Conservation (phyloP, 2,113 vertebrate species). For the Cavia porcellus region DNA sequence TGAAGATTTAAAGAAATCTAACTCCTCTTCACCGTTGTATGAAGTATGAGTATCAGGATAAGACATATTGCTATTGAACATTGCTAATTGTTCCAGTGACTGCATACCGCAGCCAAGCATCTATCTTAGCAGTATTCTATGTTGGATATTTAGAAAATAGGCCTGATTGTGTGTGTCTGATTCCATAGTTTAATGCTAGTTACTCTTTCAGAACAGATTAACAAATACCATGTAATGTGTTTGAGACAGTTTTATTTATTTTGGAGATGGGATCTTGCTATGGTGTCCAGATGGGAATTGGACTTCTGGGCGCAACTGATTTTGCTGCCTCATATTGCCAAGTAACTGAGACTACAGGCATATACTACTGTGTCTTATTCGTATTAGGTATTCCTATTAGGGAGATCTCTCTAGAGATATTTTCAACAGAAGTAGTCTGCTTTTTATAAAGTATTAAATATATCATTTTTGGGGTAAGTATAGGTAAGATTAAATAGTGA, state of each 20-base stretch:
- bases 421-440: constrained; percentile 1
- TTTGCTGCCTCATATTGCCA: neutral
- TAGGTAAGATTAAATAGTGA: neutral
- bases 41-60: neutral
- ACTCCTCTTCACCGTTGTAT: neutral
- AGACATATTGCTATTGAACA: neutral
- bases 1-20: neutral
- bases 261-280: neutral
- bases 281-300: neutral
- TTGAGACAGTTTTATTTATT: neutral
- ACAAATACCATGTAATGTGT: neutral
- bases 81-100: neutral
- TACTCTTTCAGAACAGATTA: neutral
- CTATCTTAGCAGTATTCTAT: neutral
- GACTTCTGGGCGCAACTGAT: neutral
- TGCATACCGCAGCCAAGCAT: neutral
- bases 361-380: neutral
- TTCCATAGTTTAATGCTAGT: neutral
- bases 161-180: neutral
- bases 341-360: neutral
- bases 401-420: neutral
- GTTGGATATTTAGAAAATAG: neutral
- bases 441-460: constrained; percentile 37
- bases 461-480: neutral
- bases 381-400: neutral